phyloP scores from a whole-genome alignment of 2,113 vertebrate genomes.

The Lonchura striata region DNA sequence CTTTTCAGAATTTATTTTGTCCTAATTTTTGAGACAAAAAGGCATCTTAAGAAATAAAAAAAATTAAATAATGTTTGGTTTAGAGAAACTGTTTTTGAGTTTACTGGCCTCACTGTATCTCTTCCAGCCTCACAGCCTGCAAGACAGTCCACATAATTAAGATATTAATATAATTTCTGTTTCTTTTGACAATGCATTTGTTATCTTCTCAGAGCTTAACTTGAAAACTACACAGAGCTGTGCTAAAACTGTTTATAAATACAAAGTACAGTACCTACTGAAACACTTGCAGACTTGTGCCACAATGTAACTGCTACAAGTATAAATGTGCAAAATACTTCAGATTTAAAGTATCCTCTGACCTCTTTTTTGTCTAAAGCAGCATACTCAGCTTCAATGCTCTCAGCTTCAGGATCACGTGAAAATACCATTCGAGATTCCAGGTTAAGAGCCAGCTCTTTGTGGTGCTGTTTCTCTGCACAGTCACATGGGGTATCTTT shows the following conservation, averaged over 20 bases:
- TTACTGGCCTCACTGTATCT: neutral
- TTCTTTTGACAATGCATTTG: neutral
- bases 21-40: neutral
- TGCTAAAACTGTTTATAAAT: neutral
- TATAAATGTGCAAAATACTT: neutral
- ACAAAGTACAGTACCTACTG: neutral
- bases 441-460: constrained; percentile 94
- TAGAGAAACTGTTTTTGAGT: neutral
- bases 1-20: neutral
- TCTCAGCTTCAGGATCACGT: constrained; percentile 90
- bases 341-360: neutral
- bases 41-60: neutral
- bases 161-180: neutral
- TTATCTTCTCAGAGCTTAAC: neutral
- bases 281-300: neutral
- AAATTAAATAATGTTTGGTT: neutral
- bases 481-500: constrained; percentile 98
- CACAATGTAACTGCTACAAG: neutral
- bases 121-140: neutral
- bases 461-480: constrained; percentile 96
- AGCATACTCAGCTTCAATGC: constrained; percentile 95
- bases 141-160: neutral
- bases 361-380: constrained; percentile 97
- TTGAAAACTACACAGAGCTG: neutral
- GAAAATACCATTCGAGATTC: constrained; percentile 99